Conservation (phyloP, 2,888 invertebrate species). For the Cephus pygmeus region DNA sequence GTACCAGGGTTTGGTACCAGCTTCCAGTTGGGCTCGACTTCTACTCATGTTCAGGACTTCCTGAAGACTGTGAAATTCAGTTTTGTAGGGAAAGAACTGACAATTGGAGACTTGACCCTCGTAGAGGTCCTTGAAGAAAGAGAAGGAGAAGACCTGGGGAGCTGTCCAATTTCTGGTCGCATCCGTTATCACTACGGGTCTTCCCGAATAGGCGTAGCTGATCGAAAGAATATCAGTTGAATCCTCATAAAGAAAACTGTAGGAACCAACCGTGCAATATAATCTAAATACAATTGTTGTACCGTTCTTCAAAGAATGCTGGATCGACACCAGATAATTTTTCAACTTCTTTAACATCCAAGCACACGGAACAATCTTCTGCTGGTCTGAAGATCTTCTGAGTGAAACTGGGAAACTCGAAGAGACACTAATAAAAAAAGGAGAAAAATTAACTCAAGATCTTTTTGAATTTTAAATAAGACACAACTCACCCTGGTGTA, state of each 20-base stretch:
- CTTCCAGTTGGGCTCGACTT: constrained; percentile 74
- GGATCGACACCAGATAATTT: constrained; percentile 76
- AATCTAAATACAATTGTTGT: constrained; percentile 36
- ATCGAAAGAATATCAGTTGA: constrained; percentile 10
- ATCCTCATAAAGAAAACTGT: constrained; percentile 4
- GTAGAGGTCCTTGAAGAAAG: constrained; percentile 85
- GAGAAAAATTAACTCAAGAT: neutral
- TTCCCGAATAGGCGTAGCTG: constrained; percentile 78
- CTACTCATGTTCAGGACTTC: constrained; percentile 87
- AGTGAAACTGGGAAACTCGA: constrained; percentile 46
- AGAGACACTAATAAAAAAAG: constrained; percentile 48
- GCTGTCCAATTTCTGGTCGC: constrained; percentile 87
- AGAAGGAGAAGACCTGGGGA: constrained; percentile 79
- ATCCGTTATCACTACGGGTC: constrained; percentile 88
- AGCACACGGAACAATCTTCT: constrained; percentile 84
- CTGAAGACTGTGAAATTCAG: constrained; percentile 80
- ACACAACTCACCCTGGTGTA: constrained; percentile 37
- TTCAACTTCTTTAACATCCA: constrained; percentile 72
- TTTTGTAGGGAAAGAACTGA: constrained; percentile 95
- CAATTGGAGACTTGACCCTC: constrained; percentile 72
- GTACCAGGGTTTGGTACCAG: constrained; percentile 77
- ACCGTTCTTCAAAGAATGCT: constrained; percentile 77
- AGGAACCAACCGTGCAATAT: neutral
- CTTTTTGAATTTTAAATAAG: neutral
- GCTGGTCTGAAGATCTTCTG: constrained; percentile 77